Conservation (phyloP, 2,113 vertebrate genomes). For the Uria lomvia region DNA sequence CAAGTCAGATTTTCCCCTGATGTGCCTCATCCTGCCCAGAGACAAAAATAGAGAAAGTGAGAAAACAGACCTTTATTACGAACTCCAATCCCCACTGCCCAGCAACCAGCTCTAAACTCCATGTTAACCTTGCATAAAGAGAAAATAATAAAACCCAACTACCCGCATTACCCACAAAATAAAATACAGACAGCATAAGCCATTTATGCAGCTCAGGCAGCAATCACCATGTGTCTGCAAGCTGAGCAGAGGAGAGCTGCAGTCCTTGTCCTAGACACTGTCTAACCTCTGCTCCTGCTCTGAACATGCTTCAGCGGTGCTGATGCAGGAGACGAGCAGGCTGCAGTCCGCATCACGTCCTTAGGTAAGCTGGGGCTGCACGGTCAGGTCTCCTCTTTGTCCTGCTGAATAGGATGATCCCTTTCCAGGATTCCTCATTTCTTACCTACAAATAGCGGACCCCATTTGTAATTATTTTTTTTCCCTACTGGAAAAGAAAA, state of each 20-base stretch:
- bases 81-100: conserved; percentile 37
- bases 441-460: not conserved
- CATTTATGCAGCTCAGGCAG: conserved; percentile 2
- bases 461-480: not conserved
- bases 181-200: conserved; percentile 45
- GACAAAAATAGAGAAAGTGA: conserved; percentile 68
- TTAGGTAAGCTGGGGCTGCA: not conserved
- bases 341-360: not conserved
- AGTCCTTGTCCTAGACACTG: conserved; percentile 5
- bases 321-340: not conserved
- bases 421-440: not conserved
- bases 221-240: not conserved
- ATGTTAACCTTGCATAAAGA: conserved; percentile 11
- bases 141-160: conserved; percentile 65
- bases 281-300: not conserved
- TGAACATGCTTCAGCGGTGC: not conserved
- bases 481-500: not conserved
- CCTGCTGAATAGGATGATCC: not conserved
- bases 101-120: conserved; percentile 12
- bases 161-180: conserved; percentile 29
- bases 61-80: conserved; percentile 68
- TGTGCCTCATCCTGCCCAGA: conserved; percentile 52
- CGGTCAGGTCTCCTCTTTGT: not conserved
- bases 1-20: conserved; percentile 49
- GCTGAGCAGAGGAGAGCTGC: conserved; percentile 5